These are phyloP conservation scores for Thunnus maccoyii DNA, from an alignment of 2,113 vertebrate species.

Conservation along the genomic window DNA sequence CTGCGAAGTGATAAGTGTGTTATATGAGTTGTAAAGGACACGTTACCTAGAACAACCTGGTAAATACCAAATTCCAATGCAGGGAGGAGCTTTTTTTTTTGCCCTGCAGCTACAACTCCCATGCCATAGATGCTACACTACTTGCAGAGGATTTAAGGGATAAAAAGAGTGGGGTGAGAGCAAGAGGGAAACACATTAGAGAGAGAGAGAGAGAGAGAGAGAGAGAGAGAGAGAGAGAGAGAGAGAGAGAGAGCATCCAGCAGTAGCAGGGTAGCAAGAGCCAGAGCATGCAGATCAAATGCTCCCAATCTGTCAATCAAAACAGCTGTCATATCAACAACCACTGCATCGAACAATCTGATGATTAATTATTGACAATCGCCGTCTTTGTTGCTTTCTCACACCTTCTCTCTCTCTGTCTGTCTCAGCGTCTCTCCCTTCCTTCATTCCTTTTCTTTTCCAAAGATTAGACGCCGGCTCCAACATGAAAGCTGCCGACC, in stretches of 20 bases:
- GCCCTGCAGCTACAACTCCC: constrained; percentile 51
- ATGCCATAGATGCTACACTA: constrained; percentile 57
- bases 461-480: constrained; percentile 77
- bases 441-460: constrained; percentile 62
- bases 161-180: constrained; percentile 55
- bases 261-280: constrained; percentile 46
- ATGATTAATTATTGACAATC: constrained; percentile 84
- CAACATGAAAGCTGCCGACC: constrained; percentile 81
- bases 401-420: constrained; percentile 67
- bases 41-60: constrained; percentile 49
- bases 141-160: constrained; percentile 69
- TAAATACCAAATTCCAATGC: constrained; percentile 66
- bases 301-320: constrained; percentile 84
- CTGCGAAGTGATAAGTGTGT: constrained; percentile 41
- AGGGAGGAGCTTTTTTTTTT: constrained; percentile 36
- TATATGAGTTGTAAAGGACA: constrained; percentile 53
- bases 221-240: no score
- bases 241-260: constrained; percentile 20
- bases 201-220: not conserved
- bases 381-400: constrained; percentile 77
- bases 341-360: constrained; percentile 68
- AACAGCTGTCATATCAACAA: constrained; percentile 71
- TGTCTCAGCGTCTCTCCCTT: constrained; percentile 47
- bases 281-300: constrained; percentile 74
- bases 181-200: constrained; percentile 15